Conservation (phyloP, 2,113 vertebrate genomes). For the Panthera leo region DNA sequence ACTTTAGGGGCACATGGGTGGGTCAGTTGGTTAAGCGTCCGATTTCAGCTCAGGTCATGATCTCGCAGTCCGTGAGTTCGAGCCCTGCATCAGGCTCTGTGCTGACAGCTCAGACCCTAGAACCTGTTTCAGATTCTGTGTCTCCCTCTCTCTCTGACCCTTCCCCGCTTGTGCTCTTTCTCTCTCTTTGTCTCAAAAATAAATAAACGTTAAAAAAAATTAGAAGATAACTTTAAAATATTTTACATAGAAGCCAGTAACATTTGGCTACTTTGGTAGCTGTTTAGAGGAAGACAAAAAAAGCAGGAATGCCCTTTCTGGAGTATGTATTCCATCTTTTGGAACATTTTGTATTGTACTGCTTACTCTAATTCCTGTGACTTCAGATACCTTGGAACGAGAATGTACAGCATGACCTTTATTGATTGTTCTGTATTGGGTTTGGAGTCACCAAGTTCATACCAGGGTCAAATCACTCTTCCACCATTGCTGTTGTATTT, state of each 20-base stretch:
- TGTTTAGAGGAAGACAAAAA: background rate
- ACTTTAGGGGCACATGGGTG: no score
- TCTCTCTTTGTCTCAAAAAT: no score
- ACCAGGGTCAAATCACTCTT: background rate
- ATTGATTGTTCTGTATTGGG: background rate
- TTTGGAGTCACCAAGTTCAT: background rate
- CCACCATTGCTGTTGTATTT: background rate
- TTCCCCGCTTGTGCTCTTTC: no score
- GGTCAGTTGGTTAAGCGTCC: no score
- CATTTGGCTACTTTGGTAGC: background rate
- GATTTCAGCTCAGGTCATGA: no score
- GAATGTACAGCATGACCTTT: background rate
- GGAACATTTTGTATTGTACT: background rate
- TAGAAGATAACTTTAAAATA: background rate
- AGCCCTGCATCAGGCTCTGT: no score
- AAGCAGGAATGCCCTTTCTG: background rate
- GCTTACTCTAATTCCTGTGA: background rate
- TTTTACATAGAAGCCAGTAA: background rate
- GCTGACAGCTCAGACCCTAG: no score
- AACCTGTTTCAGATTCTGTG: no score
- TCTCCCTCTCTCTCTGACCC: no score
- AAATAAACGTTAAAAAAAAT: no score
- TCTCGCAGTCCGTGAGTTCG: no score
- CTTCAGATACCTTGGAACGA: background rate
- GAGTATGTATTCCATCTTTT: background rate